Base-by-base conservation (phyloP, 1,140 invertebrate genomes). In the Himalopsyche phryganea region DNA sequence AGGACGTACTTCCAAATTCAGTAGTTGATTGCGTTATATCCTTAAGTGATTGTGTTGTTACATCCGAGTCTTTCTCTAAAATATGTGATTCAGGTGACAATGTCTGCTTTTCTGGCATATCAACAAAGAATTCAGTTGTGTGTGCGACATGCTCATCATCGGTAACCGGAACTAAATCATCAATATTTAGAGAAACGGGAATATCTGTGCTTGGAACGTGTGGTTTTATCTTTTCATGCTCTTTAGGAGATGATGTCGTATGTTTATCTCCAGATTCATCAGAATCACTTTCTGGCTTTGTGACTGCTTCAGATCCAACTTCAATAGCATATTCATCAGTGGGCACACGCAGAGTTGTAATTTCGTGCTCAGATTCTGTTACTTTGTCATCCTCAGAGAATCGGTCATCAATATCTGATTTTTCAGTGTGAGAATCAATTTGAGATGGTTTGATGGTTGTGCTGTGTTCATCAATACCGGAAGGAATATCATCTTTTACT, bases 341-440 rank as follows among this genome's bases (percentile, higher is more conserved):
- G 9, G 23, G 23, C 9, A 9, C 3, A 28, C 23, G 23, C 4
- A 28, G 23, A 3, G 23, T 28, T 28, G 23, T 28, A 9, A 28
- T 5, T 28, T 28, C 23, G 4, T 28, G 23, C 4, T 28, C 23
- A 28, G 23, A 9, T 28, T 9, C 9, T 28, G 23, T 28, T 5
- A 28, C 23, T 5, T 28, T 28, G 23, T 28, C 23, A 28, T 28
- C 23, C 9, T 28, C 23, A 28, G 23, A 28, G 23, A 28, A 28
- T 28, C 23, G 3, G 9, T 28, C 23, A 9, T 28, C 38, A 40
- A 44, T 20, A 32, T 17, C 20, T 28, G 60, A 28, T 46, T 47
- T 38, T 14, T 60, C 42, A 20, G 53, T 44, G 56, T 50, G 41
- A 50, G 64, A 10, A 42, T 64, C 48, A 28, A 33, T 13, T 13